These are phyloP conservation scores for Eilema griseolum DNA, from an alignment of 2,888 invertebrate species.

Conservation along the genomic window DNA sequence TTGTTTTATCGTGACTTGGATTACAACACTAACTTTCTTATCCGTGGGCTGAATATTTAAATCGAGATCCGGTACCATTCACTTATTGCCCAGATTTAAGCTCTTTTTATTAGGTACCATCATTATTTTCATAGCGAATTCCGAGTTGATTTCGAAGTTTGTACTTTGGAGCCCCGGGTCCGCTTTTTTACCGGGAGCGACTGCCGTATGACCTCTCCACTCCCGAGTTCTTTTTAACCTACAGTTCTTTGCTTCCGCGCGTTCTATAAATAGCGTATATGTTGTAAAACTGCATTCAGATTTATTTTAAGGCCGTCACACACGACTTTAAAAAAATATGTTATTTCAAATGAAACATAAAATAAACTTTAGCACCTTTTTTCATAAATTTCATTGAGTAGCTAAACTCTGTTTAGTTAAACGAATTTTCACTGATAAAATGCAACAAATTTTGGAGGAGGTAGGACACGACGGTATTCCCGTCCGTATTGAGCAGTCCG, in stretches of 20 bases:
- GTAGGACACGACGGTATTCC: too few relatives aligned
- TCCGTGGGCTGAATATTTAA: conserved; percentile 44
- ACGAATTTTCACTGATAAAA: too few relatives aligned
- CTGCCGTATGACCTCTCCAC: too few relatives aligned
- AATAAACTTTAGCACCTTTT: too few relatives aligned
- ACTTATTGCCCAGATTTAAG: conserved; percentile 6
- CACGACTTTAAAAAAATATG: not conserved
- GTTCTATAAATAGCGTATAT: not conserved
- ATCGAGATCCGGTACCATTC: conserved; percentile 31
- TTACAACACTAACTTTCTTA: conserved; percentile 46
- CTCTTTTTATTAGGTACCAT: not conserved
- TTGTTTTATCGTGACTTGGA: conserved; percentile 44
- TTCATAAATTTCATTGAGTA: too few relatives aligned
- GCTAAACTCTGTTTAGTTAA: too few relatives aligned
- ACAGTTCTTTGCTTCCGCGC: not conserved
- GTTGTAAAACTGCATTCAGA: conserved; percentile 2
- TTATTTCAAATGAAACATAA: not conserved
- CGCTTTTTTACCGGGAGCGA: too few relatives aligned
- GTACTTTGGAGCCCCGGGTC: too few relatives aligned
- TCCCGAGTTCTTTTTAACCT: too few relatives aligned
- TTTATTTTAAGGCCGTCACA: conserved; percentile 7
- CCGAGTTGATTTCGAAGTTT: not conserved
- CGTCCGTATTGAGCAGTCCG: too few relatives aligned
- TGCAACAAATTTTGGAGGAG: too few relatives aligned
- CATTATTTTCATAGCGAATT: not conserved